A percentile compares a stretch with the other conserved stretches of the same genome.
phyloP scores from a whole-genome alignment of 2,888 invertebrate species.

The Caenorhabditis doughertyi region DNA sequence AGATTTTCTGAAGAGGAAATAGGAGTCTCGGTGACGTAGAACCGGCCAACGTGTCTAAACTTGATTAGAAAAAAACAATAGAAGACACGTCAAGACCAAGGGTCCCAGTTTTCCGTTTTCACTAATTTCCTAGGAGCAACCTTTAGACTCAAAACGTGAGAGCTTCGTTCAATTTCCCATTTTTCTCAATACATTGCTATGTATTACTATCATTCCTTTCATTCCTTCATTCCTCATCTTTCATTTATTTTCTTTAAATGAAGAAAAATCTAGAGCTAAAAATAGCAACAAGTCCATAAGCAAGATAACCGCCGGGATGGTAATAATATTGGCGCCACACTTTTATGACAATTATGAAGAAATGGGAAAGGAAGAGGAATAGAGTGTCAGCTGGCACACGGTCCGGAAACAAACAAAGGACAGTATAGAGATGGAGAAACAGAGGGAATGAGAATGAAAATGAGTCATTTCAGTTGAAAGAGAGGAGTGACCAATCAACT shows the following conservation, averaged over 20 bases:
- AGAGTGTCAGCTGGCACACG: conserved; percentile 33
- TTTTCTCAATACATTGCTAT: neutral
- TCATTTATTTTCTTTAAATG: neutral
- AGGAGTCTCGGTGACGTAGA: neutral
- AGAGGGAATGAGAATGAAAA: conserved; percentile 4
- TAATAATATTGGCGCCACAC: conserved; percentile 28
- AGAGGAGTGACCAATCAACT: conserved; percentile 46
- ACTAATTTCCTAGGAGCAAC: conserved; percentile 22
- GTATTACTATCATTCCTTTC: conserved; percentile 3
- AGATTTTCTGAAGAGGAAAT: neutral
- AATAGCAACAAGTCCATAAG: conserved; percentile 43
- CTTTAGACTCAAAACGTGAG: conserved; percentile 1
- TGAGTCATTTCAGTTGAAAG: conserved; percentile 24
- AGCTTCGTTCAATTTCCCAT: conserved; percentile 14
- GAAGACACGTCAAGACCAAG: conserved; percentile 14
- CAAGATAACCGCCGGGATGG: conserved; percentile 24
- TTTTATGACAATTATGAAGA: conserved; percentile 33
- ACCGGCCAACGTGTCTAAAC: conserved; percentile 18
- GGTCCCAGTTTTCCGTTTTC: conserved; percentile 5
- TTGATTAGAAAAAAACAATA: conserved; percentile 1
- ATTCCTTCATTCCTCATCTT: neutral
- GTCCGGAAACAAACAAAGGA: conserved; percentile 49
- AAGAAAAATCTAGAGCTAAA: conserved; percentile 22
- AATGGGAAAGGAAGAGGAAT: conserved; percentile 13
- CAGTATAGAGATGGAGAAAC: too few species aligned